Percentiles rank a stretch among this genome's conserved stretches.
phyloP scores from a whole-genome alignment of 2,797 vertebrate genomes.

The Rhynchotus rufescens region DNA sequence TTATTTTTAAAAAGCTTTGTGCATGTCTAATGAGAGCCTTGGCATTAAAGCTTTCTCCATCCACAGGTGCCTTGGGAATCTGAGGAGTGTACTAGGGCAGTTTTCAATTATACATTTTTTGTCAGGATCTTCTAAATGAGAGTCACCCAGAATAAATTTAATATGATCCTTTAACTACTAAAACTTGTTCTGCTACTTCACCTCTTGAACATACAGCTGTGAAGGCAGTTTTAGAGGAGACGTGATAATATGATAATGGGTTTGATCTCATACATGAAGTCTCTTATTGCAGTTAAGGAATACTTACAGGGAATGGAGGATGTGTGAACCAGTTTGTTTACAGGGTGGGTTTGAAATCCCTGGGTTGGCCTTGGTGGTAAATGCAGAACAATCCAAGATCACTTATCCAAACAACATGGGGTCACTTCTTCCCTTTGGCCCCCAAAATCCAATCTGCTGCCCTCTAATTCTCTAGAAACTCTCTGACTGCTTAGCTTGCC shows the following conservation, averaged over 20 bases:
- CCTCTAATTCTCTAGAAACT: background rate
- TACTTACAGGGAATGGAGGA: background rate
- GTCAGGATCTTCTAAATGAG: background rate
- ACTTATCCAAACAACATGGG: background rate
- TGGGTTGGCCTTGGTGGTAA: background rate
- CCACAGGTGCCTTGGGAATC: conserved; percentile 12
- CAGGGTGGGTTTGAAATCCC: background rate
- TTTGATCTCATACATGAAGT: background rate
- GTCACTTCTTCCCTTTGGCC: accelerated
- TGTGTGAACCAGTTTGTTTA: background rate
- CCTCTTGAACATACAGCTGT: background rate
- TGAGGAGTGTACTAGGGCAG: background rate
- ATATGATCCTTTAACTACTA: background rate
- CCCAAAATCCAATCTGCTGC: background rate
- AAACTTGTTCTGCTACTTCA: conserved; percentile 1
- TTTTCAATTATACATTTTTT: background rate
- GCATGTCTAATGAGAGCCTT: background rate
- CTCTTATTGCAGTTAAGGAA: background rate
- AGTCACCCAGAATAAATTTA: background rate
- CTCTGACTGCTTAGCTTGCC: background rate
- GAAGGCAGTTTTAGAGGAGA: background rate
- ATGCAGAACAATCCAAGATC: background rate
- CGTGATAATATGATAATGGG: background rate
- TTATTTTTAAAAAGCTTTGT: conserved; percentile 22
- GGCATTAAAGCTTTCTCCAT: conserved; percentile 26